Percentiles rank a stretch among this genome's conserved stretches.
Evolutionary conservation across 2,113 vertebrate genomes (phyloP).

Genomic region (Dicrurus megarhynchus): DNA sequence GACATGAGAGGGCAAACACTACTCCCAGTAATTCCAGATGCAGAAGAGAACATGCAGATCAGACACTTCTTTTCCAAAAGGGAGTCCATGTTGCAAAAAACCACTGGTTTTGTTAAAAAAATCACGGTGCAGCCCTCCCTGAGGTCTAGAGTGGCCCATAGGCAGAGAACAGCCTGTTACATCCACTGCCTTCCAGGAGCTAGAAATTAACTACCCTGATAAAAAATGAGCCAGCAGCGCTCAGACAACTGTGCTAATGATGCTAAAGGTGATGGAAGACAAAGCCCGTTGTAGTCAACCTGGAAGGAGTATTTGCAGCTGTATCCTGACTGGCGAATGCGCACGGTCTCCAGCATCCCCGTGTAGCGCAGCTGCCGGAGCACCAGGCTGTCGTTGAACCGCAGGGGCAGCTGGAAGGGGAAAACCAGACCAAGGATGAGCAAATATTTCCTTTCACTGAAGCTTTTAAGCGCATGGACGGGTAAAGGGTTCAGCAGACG

Average conservation of each 20-base stretch:
- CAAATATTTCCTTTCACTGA: neutral
- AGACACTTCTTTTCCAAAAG: neutral
- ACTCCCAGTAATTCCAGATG: neutral
- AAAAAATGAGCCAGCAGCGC: neutral
- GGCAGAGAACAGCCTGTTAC: neutral
- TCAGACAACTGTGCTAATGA: neutral
- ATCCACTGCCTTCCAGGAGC: neutral
- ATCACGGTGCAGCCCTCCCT: neutral
- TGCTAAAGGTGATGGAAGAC: neutral
- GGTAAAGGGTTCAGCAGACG: neutral
- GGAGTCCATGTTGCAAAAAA: neutral
- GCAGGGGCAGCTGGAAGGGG: slow-evolving; percentile 84
- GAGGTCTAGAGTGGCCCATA: neutral
- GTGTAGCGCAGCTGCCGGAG: slow-evolving; percentile 97
- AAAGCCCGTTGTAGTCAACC: slow-evolving; percentile 67
- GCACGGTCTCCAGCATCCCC: slow-evolving; percentile 96
- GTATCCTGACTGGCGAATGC: slow-evolving; percentile 95
- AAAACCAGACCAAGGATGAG: neutral
- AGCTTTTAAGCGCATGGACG: neutral
- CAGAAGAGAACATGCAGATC: rapidly evolving
- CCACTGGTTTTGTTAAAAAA: neutral
- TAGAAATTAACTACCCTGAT: neutral
- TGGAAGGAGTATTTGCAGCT: slow-evolving; percentile 94
- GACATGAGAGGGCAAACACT: neutral
- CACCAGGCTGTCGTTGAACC: slow-evolving; percentile 90